Evolutionary conservation across 37 sponge, comb jelly and placozoan genomes (phyloP).

Genomic region (Agelas oroides): DNA sequence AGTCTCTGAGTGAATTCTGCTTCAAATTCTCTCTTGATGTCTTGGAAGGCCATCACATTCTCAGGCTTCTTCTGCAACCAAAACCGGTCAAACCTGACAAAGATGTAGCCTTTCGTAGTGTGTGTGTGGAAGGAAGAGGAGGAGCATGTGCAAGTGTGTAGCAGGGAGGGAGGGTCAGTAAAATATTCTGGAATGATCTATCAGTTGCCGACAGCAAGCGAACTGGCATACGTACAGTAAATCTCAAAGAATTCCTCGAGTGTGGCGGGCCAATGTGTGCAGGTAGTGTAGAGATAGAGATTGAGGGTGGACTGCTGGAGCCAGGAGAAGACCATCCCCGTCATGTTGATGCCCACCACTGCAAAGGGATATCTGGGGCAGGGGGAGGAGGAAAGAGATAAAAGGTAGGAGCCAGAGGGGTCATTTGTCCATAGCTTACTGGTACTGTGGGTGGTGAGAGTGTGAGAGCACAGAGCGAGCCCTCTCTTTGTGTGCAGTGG

Average conservation of each 20-base stretch:
- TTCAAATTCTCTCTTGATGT: slow-evolving; percentile 53
- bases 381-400: too few relatives aligned
- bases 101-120: slow-evolving; percentile 45
- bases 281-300: slow-evolving; percentile 38
- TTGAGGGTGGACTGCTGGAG: slow-evolving; percentile 37
- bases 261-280: slow-evolving; percentile 9
- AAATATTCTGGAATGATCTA: too few relatives aligned
- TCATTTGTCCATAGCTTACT: slow-evolving; percentile 67
- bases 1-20: slow-evolving; percentile 8
- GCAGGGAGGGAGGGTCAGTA: too few relatives aligned
- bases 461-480: slow-evolving; percentile 60
- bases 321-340: slow-evolving; percentile 38
- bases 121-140: too few relatives aligned
- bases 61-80: slow-evolving; percentile 81
- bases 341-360: slow-evolving; percentile 84
- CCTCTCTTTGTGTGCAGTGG: slow-evolving; percentile 1
- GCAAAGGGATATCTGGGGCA: slow-evolving; percentile 91
- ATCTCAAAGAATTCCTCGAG: slow-evolving; percentile 57
- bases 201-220: too few relatives aligned
- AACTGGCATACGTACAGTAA: slow-evolving; percentile 51
- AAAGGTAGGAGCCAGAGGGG: too few relatives aligned
- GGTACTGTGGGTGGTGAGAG: slow-evolving; percentile 73
- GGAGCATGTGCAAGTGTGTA: too few relatives aligned
- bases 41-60: slow-evolving; percentile 83
- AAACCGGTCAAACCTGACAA: slow-evolving; percentile 64